Evolutionary conservation across 2,113 vertebrate genomes (phyloP).

Genomic region (Aptenodytes forsteri): DNA sequence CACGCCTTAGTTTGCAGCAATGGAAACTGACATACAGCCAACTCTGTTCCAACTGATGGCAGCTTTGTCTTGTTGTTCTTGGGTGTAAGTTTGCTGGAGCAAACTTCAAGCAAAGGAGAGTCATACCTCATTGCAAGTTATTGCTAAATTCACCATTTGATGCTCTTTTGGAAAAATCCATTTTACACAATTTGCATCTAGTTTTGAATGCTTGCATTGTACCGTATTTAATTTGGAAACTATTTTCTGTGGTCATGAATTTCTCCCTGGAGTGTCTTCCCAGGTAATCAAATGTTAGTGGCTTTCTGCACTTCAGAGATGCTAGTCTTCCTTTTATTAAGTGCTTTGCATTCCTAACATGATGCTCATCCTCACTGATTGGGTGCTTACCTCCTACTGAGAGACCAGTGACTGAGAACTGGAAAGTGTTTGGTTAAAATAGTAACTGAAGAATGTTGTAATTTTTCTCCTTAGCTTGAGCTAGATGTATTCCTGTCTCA

Average conservation of each 20-base stretch:
- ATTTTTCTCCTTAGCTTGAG: neutral
- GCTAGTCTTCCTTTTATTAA: constrained; percentile 36
- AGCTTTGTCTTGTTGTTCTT: neutral
- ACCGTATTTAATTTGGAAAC: neutral
- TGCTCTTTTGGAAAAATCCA: neutral
- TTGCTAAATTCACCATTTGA: neutral
- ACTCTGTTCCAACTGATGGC: neutral
- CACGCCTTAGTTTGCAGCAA: neutral
- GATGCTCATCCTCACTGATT: constrained; percentile 1
- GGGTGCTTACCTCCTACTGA: neutral
- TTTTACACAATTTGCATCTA: neutral
- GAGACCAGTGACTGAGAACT: neutral
- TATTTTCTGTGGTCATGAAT: constrained; percentile 18
- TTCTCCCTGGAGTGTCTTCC: neutral
- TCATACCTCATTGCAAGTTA: neutral
- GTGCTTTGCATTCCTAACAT: constrained; percentile 23
- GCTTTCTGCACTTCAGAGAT: neutral
- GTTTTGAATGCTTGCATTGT: neutral
- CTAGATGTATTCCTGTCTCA: neutral
- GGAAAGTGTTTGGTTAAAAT: neutral
- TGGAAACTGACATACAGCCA: neutral
- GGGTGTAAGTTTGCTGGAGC: neutral
- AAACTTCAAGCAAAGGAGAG: neutral
- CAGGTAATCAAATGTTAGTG: constrained; percentile 27
- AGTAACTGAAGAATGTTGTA: neutral